Conservation (phyloP, 2,888 invertebrate genomes). For the Blera fallax region DNA sequence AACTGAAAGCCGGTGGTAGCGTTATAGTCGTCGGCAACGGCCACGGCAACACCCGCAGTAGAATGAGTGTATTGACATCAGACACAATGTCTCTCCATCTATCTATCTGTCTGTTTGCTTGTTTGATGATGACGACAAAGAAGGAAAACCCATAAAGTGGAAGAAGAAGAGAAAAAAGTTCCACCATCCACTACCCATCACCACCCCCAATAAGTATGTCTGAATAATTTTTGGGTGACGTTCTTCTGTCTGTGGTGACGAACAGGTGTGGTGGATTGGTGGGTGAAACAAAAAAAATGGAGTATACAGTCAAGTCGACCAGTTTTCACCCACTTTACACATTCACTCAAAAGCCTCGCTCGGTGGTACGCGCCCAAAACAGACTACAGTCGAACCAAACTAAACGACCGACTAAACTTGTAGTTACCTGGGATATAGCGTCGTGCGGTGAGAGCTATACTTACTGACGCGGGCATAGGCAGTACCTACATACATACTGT, state of each 20-base stretch:
- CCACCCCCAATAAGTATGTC: constrained; percentile 16
- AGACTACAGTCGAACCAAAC: constrained; percentile 30
- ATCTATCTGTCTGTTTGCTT: constrained; percentile 30
- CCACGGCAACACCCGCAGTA: constrained; percentile 10
- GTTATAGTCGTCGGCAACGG: background rate
- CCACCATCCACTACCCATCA: constrained; percentile 27
- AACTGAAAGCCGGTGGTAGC: constrained; percentile 46
- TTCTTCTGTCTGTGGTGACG: constrained; percentile 8
- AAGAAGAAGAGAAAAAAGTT: constrained; percentile 24
- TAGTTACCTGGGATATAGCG: constrained; percentile 17
- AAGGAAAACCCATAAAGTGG: constrained; percentile 22
- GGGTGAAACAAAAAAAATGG: constrained; percentile 23
- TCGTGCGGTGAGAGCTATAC: constrained; percentile 22
- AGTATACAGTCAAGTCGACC: constrained; percentile 47
- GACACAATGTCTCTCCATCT: constrained; percentile 54
- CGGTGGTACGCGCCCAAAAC: background rate
- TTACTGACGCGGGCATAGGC: constrained; percentile 21
- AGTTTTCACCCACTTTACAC: constrained; percentile 57
- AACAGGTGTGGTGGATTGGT: constrained; percentile 65
- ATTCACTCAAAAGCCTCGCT: constrained; percentile 53
- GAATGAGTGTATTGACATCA: constrained; percentile 64
- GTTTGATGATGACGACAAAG: constrained; percentile 24
- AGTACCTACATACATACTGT: too few relatives aligned
- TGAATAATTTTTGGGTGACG: constrained; percentile 20
- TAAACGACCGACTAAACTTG: constrained; percentile 60